Conservation (phyloP, 1,140 invertebrate genomes). For the Leptoteleia sp. region DNA sequence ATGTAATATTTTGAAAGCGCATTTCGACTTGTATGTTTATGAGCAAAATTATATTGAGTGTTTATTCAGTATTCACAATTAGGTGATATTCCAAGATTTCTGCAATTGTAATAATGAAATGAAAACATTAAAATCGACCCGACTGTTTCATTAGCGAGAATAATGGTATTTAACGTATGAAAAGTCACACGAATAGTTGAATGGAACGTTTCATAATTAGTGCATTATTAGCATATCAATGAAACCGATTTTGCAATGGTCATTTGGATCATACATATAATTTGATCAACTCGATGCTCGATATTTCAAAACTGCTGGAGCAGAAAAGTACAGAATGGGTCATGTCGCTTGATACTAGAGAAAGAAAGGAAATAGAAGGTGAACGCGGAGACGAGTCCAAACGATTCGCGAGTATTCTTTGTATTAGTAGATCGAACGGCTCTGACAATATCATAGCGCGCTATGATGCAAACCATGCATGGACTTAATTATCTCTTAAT, state of each 20-base stretch:
- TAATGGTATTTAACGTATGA: constrained; percentile 8
- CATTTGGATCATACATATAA: constrained; percentile 24
- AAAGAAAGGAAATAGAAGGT: constrained; percentile 56
- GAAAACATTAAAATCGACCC: background rate
- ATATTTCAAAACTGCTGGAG: constrained; percentile 38
- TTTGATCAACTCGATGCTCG: constrained; percentile 28
- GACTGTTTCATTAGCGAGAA: background rate
- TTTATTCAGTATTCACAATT: too few species aligned
- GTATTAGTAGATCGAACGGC: constrained; percentile 38
- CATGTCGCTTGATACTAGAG: constrained; percentile 22
- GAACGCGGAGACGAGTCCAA: constrained; percentile 39
- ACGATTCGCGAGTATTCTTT: constrained; percentile 22
- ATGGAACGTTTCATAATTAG: constrained; percentile 33
- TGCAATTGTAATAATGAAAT: too few species aligned
- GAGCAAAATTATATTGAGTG: too few species aligned
- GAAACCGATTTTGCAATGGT: constrained; percentile 23
- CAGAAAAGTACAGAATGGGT: constrained; percentile 22
- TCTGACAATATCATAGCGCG: constrained; percentile 13
- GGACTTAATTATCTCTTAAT: constrained; percentile 54
- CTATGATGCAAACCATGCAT: constrained; percentile 38
- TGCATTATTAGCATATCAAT: constrained; percentile 46
- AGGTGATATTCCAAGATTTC: too few species aligned
- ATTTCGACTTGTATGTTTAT: too few species aligned
- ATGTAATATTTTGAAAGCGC: too few species aligned
- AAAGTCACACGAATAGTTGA: constrained; percentile 5